Evolutionary conservation across 2,113 vertebrate genomes (phyloP), one percentile per base, ranked within the genome.

Genomic region (Plotosus lineatus): DNA sequence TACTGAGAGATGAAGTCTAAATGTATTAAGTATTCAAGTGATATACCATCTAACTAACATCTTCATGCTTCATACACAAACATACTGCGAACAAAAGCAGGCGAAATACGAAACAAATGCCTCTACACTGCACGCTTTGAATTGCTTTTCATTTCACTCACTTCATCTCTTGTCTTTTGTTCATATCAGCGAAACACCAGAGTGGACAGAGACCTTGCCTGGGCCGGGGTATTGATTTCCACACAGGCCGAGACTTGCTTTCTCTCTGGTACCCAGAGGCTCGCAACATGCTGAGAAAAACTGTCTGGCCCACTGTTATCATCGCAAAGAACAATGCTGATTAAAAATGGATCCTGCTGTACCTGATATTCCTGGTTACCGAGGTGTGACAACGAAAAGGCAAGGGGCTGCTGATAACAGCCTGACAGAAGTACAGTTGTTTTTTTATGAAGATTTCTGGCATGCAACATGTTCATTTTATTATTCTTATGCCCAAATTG

Each of bases 211-310:
- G 53, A 23, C 38, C 51, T 60, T 19, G 66, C 12, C 78, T 72
- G 28, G 23, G 68, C 28, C n/a, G 68, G 23, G 15, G 33, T 80
- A 61, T 80, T 38, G 78, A 80, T 80, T 61, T 71, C 68, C 31
- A 72, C 6, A 46, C 55, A 53, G 44, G 36, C 42, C 28, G 23
- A 60, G 77, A 28, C 72, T 31, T 31, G 72, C n/a, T 53, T 53
- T 71, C 68, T 21, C 63, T 1, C n/a, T 40, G 69, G 36, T 53
- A 65, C 75, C 80, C 60, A 2, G 38, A 75, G 42, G 82, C 60
- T 7, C 61, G 61, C 17, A 14, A 65, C 38, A 77, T 1, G 33
- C 26, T 61, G 36, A 50, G 23, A 68, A 40, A 58, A 63, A 31
- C 63, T 65, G 71, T 51, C 33, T 55, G 48, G 42, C 60, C 51